Evolutionary conservation across 2,888 invertebrate species (phyloP), one percentile per base, ranked within the genome.

Genomic region (Tiphia femorata): DNA sequence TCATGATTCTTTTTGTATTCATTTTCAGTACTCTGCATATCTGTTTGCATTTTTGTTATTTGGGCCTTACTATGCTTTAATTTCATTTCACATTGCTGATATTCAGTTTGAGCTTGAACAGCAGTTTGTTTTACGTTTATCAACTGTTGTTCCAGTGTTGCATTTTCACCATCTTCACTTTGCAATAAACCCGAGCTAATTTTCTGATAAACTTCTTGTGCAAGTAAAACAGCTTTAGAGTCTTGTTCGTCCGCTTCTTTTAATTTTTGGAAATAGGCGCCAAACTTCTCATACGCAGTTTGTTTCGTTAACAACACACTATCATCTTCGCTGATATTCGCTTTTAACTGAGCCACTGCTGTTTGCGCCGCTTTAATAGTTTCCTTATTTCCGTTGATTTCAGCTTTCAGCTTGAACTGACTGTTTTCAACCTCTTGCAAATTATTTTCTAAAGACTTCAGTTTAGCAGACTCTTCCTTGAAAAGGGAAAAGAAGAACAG

Each of bases 131-230:
- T 92, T 0, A 93, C 92, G 76, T 92, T 89, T 81, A 96, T 96
- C 16, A 97, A 87, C 80, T 96, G 96, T 67, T 96, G 94, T 79
- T 95, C 94, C 49, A 98, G 86, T 0, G 97, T 93, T 27, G 93
- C 92, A 4, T 93, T 90, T 75, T 90, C 88, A 0, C 95, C 95
- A 59, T 90, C 89, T 14, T 91, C 92, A 65, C 91, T 92, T 47
- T 92, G 90, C 33, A 92, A 88, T 71, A 93, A 86, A 7, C 98
- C 98, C 25, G 92, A 88, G 75, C 91, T 92, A 33, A 96, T 89
- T 16, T 95, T 95, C 76, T 97, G 92, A 75, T 91, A 93, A 65
- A 89, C 89, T 63, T 89, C 89, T 84, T 95, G 93, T 0, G 96
- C 94, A 27, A 86, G 87, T 6, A 86, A 85, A 65, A 94, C 87